Base-by-base conservation (phyloP, 2,888 invertebrate species). In the Linnaemya tessellans region DNA sequence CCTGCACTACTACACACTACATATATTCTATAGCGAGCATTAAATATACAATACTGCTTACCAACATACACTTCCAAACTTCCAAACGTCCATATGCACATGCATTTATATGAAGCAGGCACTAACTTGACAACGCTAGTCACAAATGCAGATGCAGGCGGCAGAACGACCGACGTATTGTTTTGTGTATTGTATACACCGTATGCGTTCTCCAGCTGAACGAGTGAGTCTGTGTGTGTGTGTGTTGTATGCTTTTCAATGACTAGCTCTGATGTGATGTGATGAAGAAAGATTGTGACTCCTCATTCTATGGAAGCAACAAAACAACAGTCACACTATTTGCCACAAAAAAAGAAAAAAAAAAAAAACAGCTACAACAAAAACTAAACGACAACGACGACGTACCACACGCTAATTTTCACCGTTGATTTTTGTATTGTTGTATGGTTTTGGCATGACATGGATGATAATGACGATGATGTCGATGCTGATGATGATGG, bases 101-200 rank as follows among this genome's bases (percentile, higher is more conserved):
- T 54, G 51, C 18, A 30, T 46, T 43, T 67, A 38, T 88, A n/a
- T n/a, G n/a, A n/a, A 88, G 89, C 88, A 89, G 89, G 89, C 89
- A 89, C 46, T 58, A 65, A 67, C 15, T 65, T 46, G 73, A 70
- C 43, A 54, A 80, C 73, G 41, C 67, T 67, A 60, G 67, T 73
- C 65, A 80, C 67, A 80, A 54, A 65, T 73, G 64, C 65, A 65
- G 80, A 73, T 58, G 56, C 62, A 79, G 18, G 51, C 80, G 80
- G 74, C 73, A 78, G 9, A 68, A 78, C 68, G 51, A 18, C 41
- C 15, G 51, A 41, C 51, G n/a, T 58, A 56, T 58, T 49, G 58
- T 49, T 60, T 67, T 68, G 18, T 56, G 15, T 65, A 13, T 75
- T 65, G 30, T 56, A 30, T 43, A 18, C 3, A 30, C 2, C 22